Evolutionary conservation across 2,888 invertebrate species (phyloP).

Genomic region (Catocala nupta): DNA sequence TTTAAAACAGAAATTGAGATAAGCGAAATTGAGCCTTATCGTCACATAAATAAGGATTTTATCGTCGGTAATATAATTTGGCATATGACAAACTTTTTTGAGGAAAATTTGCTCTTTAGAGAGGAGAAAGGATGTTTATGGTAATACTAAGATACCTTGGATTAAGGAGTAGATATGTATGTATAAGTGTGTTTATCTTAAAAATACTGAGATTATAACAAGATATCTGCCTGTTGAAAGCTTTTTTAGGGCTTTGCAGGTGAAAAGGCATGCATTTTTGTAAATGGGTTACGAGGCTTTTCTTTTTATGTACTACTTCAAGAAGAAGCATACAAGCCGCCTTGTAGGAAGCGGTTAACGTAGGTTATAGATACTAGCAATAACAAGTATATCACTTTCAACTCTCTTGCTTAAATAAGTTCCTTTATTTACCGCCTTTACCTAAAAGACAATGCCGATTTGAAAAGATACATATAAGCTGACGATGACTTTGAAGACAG

Average conservation of each 20-base stretch:
- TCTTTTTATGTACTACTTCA: too few relatives aligned
- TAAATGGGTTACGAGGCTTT: too few relatives aligned
- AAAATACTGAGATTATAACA: slow-evolving; percentile 18
- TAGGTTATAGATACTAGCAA: too few relatives aligned
- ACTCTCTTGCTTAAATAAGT: too few relatives aligned
- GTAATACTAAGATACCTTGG: slow-evolving; percentile 33
- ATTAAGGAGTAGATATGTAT: slow-evolving; percentile 25
- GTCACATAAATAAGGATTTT: slow-evolving; percentile 17
- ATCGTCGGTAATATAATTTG: slow-evolving; percentile 36
- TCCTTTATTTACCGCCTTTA: too few relatives aligned
- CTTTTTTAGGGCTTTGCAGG: not conserved
- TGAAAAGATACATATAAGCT: too few relatives aligned
- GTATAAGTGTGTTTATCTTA: slow-evolving; percentile 36
- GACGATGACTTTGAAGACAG: too few relatives aligned
- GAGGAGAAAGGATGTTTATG: slow-evolving; percentile 39
- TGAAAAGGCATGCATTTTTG: not conserved
- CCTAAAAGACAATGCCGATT: too few relatives aligned
- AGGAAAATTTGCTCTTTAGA: slow-evolving; percentile 42
- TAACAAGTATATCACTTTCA: too few relatives aligned
- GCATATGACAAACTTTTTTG: slow-evolving; percentile 44
- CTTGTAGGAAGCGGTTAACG: too few relatives aligned
- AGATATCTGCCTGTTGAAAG: not conserved
- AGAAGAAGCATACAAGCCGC: too few relatives aligned
- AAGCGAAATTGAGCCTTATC: slow-evolving; percentile 41
- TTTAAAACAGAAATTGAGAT: slow-evolving; percentile 32